Conservation (phyloP, 2,888 invertebrate species). For the Prosapia bicincta region DNA sequence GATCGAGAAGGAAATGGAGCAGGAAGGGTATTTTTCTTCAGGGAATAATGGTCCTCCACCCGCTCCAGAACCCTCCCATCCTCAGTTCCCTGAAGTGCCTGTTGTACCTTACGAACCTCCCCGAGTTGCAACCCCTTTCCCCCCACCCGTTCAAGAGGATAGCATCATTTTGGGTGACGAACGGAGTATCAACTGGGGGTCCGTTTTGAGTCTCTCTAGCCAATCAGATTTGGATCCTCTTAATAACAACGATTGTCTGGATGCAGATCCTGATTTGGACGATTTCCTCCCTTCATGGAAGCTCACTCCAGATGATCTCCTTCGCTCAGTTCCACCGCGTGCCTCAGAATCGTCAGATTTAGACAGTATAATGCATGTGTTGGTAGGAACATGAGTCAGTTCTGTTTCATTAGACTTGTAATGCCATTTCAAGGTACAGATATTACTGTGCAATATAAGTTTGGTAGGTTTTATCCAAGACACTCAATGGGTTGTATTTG, state of each 20-base stretch:
- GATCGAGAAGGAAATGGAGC: constrained; percentile 85
- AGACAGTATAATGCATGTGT: constrained; percentile 55
- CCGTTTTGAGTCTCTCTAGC: constrained; percentile 80
- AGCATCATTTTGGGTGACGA: constrained; percentile 47
- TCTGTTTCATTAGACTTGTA: constrained; percentile 11
- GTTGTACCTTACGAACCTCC: constrained; percentile 45
- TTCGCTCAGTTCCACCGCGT: constrained; percentile 47
- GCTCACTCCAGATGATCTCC: constrained; percentile 53
- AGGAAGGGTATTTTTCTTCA: constrained; percentile 45
- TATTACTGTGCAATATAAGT: constrained; percentile 22
- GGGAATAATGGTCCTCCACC: constrained; percentile 27
- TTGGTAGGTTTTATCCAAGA: background rate
- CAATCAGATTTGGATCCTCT: constrained; percentile 81
- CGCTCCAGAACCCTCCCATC: constrained; percentile 9
- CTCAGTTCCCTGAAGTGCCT: constrained; percentile 31
- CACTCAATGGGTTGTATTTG: constrained; percentile 26
- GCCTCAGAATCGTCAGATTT: constrained; percentile 46
- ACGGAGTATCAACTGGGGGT: constrained; percentile 88
- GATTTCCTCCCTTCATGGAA: constrained; percentile 53
- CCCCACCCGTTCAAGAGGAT: constrained; percentile 46
- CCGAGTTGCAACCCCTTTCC: constrained; percentile 59
- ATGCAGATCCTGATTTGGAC: constrained; percentile 54
- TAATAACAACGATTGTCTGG: constrained; percentile 66
- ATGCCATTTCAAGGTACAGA: constrained; percentile 8
- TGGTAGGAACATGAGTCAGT: constrained; percentile 51